phyloP scores from a whole-genome alignment of 2,888 invertebrate genomes.

The Harmothoe impar region DNA sequence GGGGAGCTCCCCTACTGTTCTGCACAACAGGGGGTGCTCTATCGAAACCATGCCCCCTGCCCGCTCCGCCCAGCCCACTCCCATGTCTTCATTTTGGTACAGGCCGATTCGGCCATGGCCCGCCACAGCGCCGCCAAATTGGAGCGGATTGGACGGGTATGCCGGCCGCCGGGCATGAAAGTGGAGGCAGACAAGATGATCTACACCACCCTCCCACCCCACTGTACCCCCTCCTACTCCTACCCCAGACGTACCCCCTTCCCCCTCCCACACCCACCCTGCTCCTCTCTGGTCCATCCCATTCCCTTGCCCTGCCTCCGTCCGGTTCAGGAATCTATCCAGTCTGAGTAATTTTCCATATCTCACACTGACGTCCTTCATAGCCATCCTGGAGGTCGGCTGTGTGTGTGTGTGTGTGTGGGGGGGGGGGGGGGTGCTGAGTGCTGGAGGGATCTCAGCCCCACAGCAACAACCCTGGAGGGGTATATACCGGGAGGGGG shows the following conservation, averaged over 20 bases:
- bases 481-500: background rate
- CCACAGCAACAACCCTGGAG: background rate
- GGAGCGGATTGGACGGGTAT: constrained; percentile 37
- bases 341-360: constrained; percentile 24
- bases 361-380: background rate
- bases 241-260: background rate
- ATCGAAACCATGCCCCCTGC: constrained; percentile 38
- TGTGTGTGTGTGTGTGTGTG: background rate
- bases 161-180: constrained; percentile 7
- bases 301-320: background rate
- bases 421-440: too few relatives aligned
- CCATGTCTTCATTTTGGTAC: constrained; percentile 25
- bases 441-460: background rate
- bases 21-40: constrained; percentile 24
- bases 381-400: background rate
- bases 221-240: too few relatives aligned
- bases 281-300: background rate
- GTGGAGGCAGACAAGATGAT: constrained; percentile 40
- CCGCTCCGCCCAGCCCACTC: background rate
- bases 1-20: background rate
- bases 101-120: background rate
- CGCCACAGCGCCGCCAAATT: background rate
- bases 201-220: constrained; percentile 3
- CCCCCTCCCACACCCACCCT: background rate
- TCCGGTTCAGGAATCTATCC: background rate